Evolutionary conservation across 2,113 vertebrate species (phyloP).

Genomic region (Nothoprocta perdicaria): DNA sequence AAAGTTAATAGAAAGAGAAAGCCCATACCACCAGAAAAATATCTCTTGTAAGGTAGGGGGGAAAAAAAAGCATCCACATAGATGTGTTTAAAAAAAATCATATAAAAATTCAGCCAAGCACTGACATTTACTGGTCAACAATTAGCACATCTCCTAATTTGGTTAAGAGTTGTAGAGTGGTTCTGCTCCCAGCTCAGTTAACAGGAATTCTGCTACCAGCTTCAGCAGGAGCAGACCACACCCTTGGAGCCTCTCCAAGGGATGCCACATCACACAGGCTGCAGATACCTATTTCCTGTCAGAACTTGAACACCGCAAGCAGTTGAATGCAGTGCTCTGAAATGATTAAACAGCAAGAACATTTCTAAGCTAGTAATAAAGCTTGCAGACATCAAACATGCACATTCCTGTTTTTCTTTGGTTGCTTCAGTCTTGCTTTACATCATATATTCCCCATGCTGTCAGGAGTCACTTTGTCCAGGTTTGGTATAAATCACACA

Average conservation of each 20-base stretch:
- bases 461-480: not conserved
- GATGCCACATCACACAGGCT: not conserved
- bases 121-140: not conserved
- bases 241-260: conserved; percentile 19
- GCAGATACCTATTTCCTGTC: not conserved
- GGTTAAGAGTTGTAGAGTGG: not conserved
- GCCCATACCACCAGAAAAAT: not conserved
- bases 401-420: not conserved
- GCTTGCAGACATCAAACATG: not conserved
- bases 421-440: not conserved
- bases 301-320: conserved; percentile 5
- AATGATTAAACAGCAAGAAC: not conserved
- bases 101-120: not conserved
- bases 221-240: not conserved
- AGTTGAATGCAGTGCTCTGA: not conserved
- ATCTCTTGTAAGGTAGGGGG: not conserved
- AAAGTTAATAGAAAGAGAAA: not conserved
- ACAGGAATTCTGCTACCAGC: not conserved
- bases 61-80: not conserved
- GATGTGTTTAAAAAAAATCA: fast-evolving
- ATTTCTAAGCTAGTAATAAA: not conserved
- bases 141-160: not conserved
- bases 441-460: not conserved
- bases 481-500: not conserved
- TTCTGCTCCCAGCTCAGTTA: not conserved